Base-by-base conservation (phyloP, 2,797 vertebrate genomes). In the Pseudochirops cupreus region DNA sequence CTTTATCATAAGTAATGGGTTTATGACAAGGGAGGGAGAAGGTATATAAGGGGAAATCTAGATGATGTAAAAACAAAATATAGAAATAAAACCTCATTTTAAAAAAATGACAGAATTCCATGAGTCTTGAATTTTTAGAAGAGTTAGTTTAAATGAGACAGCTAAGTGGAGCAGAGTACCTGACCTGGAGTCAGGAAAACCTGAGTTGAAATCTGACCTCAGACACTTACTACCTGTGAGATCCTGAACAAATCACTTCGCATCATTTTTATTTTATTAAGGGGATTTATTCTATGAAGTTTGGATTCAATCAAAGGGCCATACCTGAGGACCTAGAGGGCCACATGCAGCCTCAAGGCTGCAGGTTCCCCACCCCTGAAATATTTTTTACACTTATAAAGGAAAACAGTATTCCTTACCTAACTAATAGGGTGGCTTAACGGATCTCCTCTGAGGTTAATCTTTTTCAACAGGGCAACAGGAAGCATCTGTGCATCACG, bases 401-500 rank as follows among this genome's bases (percentile, higher is more conserved):
- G 52, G 91, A 74, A 82, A 55, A 56, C 5, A 16, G 55, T 55
- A 91, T 29, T 90, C 94, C 31, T 82, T 52, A 46, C 29, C 89
- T 31, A 59, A 59, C 54, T 87, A 10, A 10, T 18, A 13, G 55
- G 29, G 91, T 82, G 95, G 96, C 95, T 91, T 96, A 96, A 96
- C 95, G 39, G 97, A 87, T 93, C 94, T 95, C 90, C 95, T 93
- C 91, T 96, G 97, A 96, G 97, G 96, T 91, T 95, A 92, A 96
- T 82, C n/a, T 1, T 54, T 90, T 92, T 94, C 90, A 95, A 96
- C 4, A 90, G 87, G 93, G 94, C 91, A 95, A 97, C 97, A 97
- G 98, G 97, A 98, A 98, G 97, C 97, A 97, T 96, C 95, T 97
- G 97, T 67, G 56, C 33, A 91, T 62, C 93, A 95, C 57, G 94